phyloP scores from a whole-genome alignment of 2,888 invertebrate species.

The Parelbella ahira region DNA sequence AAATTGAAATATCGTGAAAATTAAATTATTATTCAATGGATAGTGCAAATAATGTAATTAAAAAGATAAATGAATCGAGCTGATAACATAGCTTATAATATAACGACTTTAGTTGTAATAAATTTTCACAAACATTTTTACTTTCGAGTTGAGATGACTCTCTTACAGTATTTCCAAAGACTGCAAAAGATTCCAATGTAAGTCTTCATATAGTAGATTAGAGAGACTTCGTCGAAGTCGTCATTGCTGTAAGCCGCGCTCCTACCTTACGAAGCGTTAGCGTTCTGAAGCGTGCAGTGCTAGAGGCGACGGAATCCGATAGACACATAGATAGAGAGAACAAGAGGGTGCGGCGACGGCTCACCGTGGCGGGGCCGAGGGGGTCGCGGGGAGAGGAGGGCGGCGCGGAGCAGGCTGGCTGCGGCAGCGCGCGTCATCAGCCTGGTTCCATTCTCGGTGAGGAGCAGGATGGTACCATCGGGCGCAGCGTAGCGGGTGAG shows the following conservation, averaged over 20 bases:
- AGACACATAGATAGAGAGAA: slow-evolving; percentile 62
- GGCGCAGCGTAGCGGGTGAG: slow-evolving; percentile 82
- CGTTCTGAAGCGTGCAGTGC: slow-evolving; percentile 71
- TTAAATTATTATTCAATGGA: too few species aligned
- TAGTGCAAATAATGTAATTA: slow-evolving; percentile 9
- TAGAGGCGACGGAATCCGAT: slow-evolving; percentile 72
- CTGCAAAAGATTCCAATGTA: neutral
- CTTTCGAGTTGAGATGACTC: too few species aligned
- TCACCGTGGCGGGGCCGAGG: slow-evolving; percentile 76
- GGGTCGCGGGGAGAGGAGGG: slow-evolving; percentile 78
- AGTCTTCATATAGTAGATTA: neutral
- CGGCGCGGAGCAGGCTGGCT: slow-evolving; percentile 76
- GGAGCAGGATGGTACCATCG: slow-evolving; percentile 82
- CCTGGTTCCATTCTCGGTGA: slow-evolving; percentile 83
- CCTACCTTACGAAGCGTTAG: slow-evolving; percentile 75
- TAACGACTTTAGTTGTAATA: slow-evolving; percentile 20
- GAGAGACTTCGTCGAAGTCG: slow-evolving; percentile 26
- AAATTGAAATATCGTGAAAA: too few species aligned
- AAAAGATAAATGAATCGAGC: slow-evolving; percentile 11
- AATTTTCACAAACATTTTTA: slow-evolving; percentile 8
- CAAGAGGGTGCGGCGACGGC: slow-evolving; percentile 71
- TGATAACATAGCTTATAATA: slow-evolving; percentile 15
- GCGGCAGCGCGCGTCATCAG: slow-evolving; percentile 78
- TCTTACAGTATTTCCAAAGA: neutral
- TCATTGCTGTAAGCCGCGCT: slow-evolving; percentile 46